phyloP scores from a whole-genome alignment of 2,888 invertebrate species.

The Nemotelus nigrinus region DNA sequence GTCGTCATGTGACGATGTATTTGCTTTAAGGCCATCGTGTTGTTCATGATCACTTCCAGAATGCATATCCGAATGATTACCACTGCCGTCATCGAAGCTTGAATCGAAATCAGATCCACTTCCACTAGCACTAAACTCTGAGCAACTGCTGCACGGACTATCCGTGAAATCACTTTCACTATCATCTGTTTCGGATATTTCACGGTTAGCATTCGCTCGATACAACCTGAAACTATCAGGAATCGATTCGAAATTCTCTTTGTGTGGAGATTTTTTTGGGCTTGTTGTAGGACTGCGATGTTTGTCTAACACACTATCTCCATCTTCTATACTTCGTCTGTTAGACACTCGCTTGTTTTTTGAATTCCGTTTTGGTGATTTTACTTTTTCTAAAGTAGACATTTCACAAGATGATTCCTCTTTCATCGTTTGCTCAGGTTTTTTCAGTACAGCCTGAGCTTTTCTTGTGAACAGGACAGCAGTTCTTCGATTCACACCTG shows the following conservation, averaged over 20 bases:
- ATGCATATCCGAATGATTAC: conserved; percentile 58
- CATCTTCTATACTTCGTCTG: conserved; percentile 51
- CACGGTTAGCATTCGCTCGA: conserved; percentile 64
- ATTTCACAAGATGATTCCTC: conserved; percentile 54
- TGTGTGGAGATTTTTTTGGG: conserved; percentile 60
- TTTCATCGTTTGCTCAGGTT: conserved; percentile 56
- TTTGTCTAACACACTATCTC: conserved; percentile 47
- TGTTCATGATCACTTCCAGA: conserved; percentile 55
- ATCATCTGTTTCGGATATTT: conserved; percentile 63
- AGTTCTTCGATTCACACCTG: conserved; percentile 68
- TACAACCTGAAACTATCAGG: conserved; percentile 69
- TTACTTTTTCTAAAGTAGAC: conserved; percentile 55
- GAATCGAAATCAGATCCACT: conserved; percentile 62
- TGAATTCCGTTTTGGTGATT: conserved; percentile 61
- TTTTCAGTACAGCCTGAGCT: conserved; percentile 69
- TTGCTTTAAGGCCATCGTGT: conserved; percentile 3
- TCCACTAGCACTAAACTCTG: conserved; percentile 62
- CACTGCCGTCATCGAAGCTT: conserved; percentile 62
- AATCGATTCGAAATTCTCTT: conserved; percentile 56
- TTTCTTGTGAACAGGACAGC: conserved; percentile 83
- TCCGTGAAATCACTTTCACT: conserved; percentile 60
- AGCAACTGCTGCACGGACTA: conserved; percentile 65
- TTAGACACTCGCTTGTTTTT: conserved; percentile 60
- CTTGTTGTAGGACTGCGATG: conserved; percentile 54
- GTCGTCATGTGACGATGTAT: conserved; percentile 14